Evolutionary conservation across 2,113 vertebrate genomes (phyloP), one percentile per base, ranked within the genome.

Genomic region (Phyllostomus hastatus): DNA sequence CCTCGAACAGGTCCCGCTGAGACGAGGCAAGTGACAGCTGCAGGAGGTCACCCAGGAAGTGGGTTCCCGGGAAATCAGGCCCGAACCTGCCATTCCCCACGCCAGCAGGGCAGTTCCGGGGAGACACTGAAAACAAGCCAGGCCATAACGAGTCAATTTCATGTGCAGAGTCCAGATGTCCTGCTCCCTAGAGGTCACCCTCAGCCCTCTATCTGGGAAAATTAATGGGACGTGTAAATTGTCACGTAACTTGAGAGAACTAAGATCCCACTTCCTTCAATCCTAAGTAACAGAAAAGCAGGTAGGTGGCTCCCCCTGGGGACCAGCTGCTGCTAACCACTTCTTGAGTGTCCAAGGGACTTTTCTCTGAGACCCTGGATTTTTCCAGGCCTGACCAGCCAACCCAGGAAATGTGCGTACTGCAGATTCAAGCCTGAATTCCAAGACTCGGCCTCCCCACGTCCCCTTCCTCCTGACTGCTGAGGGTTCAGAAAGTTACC

Each of bases 11-110:
- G 94, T 99, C 99, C 10, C 98, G 97, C 93, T 99, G 99, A 0
- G 99, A 99, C 0, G 99, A 99, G 0, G 99, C 99, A 5, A 99
- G 98, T 0, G 99, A 99, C 80, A 99, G 97, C 92, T 99, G 98
- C 87, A 99, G 98, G 73, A 99, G 97, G 97, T 99, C 99, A 5
- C 99, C 98, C 95, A 99, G 97, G 97, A 99, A 99, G 97, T 99
- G 99, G 64, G 98, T 98, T 67, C 99, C 99, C 1, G 99, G 99
- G 95, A 99, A 99, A 90, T 99, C 99, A 11, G 98, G 98, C 14
- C 99, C 99, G 76, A 98, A 98, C n/a, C 96, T 98, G 4, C 99
- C 99, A 17, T 92, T 98, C 89, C 96, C 91, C 26, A 98, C 98
- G 24, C 97, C 97, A 33, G 97, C 69, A 26, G 98, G 95, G 76